phyloP scores from a whole-genome alignment of 2,113 vertebrate genomes.

The Platichthys flesus region DNA sequence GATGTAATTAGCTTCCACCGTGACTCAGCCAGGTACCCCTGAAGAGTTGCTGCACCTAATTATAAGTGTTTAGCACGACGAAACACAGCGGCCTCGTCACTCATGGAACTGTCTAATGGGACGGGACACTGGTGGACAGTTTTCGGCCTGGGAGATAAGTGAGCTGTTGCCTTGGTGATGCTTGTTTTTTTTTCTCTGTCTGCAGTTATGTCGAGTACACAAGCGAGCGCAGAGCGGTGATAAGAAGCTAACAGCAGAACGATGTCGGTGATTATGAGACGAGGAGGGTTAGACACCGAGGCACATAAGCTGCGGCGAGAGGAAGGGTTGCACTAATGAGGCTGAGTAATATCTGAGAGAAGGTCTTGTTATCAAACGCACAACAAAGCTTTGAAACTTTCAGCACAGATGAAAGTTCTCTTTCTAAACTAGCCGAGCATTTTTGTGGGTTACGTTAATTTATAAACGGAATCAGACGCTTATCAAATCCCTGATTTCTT shows the following conservation, averaged over 20 bases:
- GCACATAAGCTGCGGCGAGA: constrained; percentile 8
- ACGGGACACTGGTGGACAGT: constrained; percentile 22
- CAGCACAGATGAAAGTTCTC: neutral
- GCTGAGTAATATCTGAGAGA: constrained; percentile 7
- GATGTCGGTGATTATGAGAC: constrained; percentile 42
- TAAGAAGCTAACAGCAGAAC: constrained; percentile 20
- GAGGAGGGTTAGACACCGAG: constrained; percentile 20
- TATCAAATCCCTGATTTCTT: neutral
- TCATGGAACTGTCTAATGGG: constrained; percentile 17
- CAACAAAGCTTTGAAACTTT: neutral
- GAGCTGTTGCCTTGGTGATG: constrained; percentile 25
- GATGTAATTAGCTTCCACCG: constrained; percentile 45
- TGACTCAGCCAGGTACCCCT: constrained; percentile 48
- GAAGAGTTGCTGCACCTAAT: constrained; percentile 56
- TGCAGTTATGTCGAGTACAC: constrained; percentile 21
- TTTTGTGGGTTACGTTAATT: neutral
- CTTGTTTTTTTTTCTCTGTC: neutral
- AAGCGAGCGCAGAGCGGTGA: constrained; percentile 30
- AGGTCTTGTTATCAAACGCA: constrained; percentile 27
- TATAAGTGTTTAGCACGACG: constrained; percentile 47
- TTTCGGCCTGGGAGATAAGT: constrained; percentile 23
- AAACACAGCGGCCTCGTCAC: constrained; percentile 40
- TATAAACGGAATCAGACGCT: neutral
- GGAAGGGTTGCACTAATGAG: constrained; percentile 34
- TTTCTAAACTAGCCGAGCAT: neutral